A percentile compares a stretch with the other conserved stretches of the same genome.
Conservation (phyloP, 2,113 vertebrate genomes). For the Pterocles gutturalis region DNA sequence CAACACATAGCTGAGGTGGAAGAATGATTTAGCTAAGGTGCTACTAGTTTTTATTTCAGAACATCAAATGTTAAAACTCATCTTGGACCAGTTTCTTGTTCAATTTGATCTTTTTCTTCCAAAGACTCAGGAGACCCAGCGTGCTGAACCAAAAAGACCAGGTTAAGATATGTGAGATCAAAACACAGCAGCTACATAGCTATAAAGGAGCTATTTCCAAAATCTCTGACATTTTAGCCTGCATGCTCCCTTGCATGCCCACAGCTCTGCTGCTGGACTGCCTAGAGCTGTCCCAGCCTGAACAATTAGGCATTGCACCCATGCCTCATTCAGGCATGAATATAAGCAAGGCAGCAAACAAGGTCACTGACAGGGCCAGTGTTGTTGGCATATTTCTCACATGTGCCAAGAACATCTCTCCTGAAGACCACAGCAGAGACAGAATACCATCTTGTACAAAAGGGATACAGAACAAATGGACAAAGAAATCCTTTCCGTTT, state of each 20-base stretch:
- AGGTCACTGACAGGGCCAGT: not conserved
- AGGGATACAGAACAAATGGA: not conserved
- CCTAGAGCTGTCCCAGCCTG: not conserved
- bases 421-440: not conserved
- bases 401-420: not conserved
- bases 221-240: not conserved
- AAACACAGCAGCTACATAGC: not conserved
- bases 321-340: not conserved
- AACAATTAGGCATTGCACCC: not conserved
- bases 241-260: not conserved
- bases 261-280: not conserved
- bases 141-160: not conserved
- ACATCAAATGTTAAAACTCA: not conserved
- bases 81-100: not conserved
- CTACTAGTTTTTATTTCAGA: not conserved
- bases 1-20: not conserved
- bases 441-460: not conserved
- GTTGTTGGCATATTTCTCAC: not conserved
- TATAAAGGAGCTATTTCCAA: not conserved
- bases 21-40: not conserved
- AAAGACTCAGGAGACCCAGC: not conserved
- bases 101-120: not conserved
- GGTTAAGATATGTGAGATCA: not conserved
- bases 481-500: not conserved
- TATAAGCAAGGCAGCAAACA: not conserved